These are phyloP conservation scores for Helarctos malayanus DNA, from an alignment of 2,797 vertebrate species.

Conservation along the genomic window DNA sequence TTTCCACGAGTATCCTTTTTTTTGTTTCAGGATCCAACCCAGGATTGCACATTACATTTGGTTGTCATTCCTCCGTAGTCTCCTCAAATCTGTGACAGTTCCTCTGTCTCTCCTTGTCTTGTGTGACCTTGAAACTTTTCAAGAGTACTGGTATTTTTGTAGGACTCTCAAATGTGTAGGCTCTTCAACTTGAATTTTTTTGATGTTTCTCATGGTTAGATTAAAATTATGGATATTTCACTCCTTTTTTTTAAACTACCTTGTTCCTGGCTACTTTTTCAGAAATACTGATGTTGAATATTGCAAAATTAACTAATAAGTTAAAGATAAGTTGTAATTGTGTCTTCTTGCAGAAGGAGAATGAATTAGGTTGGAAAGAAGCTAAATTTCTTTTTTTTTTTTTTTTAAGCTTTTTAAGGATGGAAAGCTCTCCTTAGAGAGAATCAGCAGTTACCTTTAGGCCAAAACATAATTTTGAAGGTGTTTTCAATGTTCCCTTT, in stretches of 20 bases:
- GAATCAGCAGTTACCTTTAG: not conserved
- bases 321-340: not conserved
- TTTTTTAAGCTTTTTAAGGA: not conserved
- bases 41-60: not conserved
- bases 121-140: not conserved
- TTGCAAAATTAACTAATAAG: not conserved
- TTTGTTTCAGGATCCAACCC: not conserved
- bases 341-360: not conserved
- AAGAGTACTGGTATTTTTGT: not conserved
- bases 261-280: not conserved
- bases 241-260: not conserved
- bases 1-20: not conserved
- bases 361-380: not conserved
- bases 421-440: not conserved
- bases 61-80: not conserved
- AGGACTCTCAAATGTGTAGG: not conserved
- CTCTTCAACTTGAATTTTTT: not conserved
- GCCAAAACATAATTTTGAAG: not conserved
- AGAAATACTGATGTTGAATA: not conserved
- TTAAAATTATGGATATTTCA: not conserved
- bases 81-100: not conserved
- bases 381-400: not conserved
- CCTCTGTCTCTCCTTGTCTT: not conserved
- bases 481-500: not conserved
- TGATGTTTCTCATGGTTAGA: not conserved